These are phyloP conservation scores for Carassius auratus DNA, from an alignment of 2,113 vertebrate species.

Conservation along the genomic window DNA sequence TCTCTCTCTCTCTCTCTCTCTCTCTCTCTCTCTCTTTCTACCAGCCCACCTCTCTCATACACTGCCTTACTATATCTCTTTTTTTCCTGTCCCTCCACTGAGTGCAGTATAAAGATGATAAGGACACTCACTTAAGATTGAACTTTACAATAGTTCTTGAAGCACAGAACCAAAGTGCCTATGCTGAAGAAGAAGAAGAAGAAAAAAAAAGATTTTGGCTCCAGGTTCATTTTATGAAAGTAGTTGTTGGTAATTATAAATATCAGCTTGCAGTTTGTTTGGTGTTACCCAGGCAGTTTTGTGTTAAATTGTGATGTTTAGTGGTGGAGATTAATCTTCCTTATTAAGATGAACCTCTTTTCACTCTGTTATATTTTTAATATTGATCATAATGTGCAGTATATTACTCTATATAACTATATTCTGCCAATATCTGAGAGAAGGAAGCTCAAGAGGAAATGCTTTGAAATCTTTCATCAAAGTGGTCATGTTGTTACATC, in stretches of 20 bases:
- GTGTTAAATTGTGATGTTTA: neutral
- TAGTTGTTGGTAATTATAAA: neutral
- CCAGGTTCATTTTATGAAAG: neutral
- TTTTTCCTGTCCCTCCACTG: slow-evolving; percentile 5
- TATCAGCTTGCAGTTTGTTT: neutral
- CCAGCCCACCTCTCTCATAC: neutral
- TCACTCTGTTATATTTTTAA: neutral
- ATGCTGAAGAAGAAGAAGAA: too few species aligned
- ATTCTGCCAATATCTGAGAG: neutral
- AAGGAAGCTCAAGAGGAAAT: neutral
- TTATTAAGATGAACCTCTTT: neutral
- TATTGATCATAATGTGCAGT: neutral
- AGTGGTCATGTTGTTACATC: neutral
- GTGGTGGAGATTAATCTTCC: neutral
- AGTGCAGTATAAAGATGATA: slow-evolving; percentile 2
- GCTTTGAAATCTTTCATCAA: neutral
- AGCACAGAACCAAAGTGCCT: neutral
- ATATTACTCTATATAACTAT: neutral
- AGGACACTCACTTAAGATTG: neutral
- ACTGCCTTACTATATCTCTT: neutral
- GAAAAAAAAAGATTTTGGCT: neutral
- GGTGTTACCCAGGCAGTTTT: too few species aligned
- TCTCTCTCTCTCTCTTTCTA: neutral
- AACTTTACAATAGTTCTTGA: neutral
- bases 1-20: neutral